Evolutionary conservation across 1,140 invertebrate genomes (phyloP).

Genomic region (Drosophila rhopaloa): DNA sequence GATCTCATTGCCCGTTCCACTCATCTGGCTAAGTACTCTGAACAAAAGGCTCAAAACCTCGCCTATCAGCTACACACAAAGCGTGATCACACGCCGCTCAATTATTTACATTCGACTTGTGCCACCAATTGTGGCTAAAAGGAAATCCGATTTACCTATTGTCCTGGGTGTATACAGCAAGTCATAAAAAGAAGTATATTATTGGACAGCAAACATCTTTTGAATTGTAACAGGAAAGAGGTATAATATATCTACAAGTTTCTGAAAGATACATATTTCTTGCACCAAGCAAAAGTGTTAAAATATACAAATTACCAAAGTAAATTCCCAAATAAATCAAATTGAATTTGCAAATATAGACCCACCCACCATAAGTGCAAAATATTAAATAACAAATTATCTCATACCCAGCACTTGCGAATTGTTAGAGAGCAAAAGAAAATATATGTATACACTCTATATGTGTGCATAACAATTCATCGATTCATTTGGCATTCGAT

Average conservation of each 20-base stretch:
- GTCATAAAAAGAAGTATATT: background rate
- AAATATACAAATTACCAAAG: background rate
- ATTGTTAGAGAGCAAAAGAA: conserved; percentile 24
- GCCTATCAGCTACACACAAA: conserved; percentile 30
- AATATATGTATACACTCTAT: background rate
- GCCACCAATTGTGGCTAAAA: conserved; percentile 28
- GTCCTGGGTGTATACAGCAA: background rate
- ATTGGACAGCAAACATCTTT: background rate
- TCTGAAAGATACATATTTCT: too few species aligned
- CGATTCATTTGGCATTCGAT: conserved; percentile 58
- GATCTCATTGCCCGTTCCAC: conserved; percentile 38
- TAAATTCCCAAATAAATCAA: background rate
- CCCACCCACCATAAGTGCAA: conserved; percentile 4
- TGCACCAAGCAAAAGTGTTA: too few species aligned
- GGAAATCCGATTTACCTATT: conserved; percentile 23
- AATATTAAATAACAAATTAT: conserved; percentile 51
- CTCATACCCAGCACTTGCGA: conserved; percentile 34
- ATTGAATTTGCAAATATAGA: conserved; percentile 8
- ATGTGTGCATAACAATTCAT: conserved; percentile 47
- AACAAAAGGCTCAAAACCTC: conserved; percentile 32
- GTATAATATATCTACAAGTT: too few species aligned
- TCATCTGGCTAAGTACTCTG: conserved; percentile 17
- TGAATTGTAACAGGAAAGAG: background rate
- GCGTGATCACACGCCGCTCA: conserved; percentile 25
- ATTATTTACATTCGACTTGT: conserved; percentile 38